Evolutionary conservation across 2,888 invertebrate species (phyloP).

Genomic region (Drosophila kambysellisi): DNA sequence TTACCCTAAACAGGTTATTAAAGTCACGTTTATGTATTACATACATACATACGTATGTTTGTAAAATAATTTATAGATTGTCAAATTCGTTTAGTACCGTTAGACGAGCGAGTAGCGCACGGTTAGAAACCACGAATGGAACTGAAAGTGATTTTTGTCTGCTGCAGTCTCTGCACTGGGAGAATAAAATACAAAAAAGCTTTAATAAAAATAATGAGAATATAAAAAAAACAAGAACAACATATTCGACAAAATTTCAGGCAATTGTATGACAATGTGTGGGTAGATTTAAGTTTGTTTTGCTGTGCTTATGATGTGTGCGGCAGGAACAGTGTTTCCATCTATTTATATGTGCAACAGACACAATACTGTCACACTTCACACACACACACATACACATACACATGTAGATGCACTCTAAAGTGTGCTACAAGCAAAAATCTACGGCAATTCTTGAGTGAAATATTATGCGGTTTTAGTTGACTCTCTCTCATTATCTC

Average conservation of each 20-base stretch:
- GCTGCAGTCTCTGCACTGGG: slow-evolving; percentile 45
- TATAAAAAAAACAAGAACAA: slow-evolving; percentile 13
- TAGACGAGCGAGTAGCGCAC: slow-evolving; percentile 45
- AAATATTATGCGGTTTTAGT: neutral
- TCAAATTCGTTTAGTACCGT: slow-evolving; percentile 9
- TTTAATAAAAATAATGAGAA: slow-evolving; percentile 60
- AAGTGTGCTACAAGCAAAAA: slow-evolving; percentile 11
- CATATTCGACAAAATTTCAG: slow-evolving; percentile 32
- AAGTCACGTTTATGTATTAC: slow-evolving; percentile 1
- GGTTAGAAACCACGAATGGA: slow-evolving; percentile 51
- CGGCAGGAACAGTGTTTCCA: slow-evolving; percentile 40
- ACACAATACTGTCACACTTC: slow-evolving; percentile 4
- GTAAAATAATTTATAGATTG: neutral
- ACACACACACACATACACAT: neutral
- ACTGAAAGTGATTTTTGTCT: slow-evolving; percentile 52
- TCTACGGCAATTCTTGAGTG: slow-evolving; percentile 22
- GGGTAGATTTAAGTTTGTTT: slow-evolving; percentile 26
- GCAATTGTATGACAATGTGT: slow-evolving; percentile 54
- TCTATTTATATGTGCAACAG: slow-evolving; percentile 3
- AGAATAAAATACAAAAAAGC: slow-evolving; percentile 44
- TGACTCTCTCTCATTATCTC: slow-evolving; percentile 14
- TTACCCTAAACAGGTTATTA: neutral
- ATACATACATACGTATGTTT: neutral
- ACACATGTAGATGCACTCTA: neutral
- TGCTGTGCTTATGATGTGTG: slow-evolving; percentile 10